Percentiles rank a stretch among this genome's conserved stretches.
These are phyloP conservation scores for Nesidiocoris tenuis DNA, from an alignment of 2,888 invertebrate genomes.

Conservation along the genomic window DNA sequence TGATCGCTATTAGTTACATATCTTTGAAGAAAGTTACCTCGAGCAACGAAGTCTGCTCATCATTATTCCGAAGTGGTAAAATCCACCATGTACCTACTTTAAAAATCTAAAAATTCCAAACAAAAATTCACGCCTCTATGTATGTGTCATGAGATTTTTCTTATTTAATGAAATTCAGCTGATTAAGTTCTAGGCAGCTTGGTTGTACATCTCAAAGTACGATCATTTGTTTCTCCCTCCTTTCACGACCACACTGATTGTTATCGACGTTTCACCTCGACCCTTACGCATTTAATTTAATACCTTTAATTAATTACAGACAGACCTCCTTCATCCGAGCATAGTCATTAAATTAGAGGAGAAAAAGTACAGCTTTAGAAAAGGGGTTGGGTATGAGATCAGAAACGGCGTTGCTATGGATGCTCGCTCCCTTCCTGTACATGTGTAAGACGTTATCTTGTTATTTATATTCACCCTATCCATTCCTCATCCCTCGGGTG, in stretches of 20 bases:
- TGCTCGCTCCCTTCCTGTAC: background rate
- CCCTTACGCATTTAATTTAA: background rate
- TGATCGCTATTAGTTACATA: no score
- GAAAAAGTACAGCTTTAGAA: background rate
- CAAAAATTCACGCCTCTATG: no score
- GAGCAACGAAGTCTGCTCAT: no score
- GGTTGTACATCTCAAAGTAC: no score
- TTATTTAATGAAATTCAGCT: no score
- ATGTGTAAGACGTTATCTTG: slow-evolving; percentile 16
- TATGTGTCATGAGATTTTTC: no score
- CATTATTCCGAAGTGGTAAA: no score
- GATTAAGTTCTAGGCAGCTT: no score
- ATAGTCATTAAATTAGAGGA: slow-evolving; percentile 7
- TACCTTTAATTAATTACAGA: slow-evolving; percentile 4
- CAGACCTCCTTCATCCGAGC: slow-evolving; percentile 1
- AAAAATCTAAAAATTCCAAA: no score
- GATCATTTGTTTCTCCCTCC: background rate
- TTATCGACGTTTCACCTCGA: slow-evolving; percentile 1
- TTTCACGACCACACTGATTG: background rate
- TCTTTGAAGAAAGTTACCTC: no score
- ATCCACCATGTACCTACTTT: no score
- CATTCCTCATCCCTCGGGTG: slow-evolving; percentile 6
- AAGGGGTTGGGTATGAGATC: slow-evolving; percentile 3
- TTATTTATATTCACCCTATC: slow-evolving; percentile 10
- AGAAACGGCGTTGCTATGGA: slow-evolving; percentile 3